A percentile compares a stretch with the other conserved stretches of the same genome.
Conservation (phyloP, 2,888 invertebrate species). For the Temnothorax ravouxi region DNA sequence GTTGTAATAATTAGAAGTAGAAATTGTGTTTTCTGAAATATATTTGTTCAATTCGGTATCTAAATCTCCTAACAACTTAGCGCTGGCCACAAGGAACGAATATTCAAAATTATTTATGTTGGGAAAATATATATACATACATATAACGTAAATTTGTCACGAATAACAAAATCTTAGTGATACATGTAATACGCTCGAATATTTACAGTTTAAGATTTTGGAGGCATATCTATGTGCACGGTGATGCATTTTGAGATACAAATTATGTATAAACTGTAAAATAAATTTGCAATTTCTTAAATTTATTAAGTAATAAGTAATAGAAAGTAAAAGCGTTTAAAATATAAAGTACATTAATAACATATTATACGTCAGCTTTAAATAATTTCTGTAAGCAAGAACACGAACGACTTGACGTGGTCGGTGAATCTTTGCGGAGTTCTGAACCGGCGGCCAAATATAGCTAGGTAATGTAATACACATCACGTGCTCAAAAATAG, state of each 20-base stretch:
- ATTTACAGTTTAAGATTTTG: background rate
- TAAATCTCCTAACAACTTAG: background rate
- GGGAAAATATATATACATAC: background rate
- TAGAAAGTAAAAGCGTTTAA: background rate
- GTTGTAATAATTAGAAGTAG: background rate
- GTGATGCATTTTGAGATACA: background rate
- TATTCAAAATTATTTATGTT: conserved; percentile 2
- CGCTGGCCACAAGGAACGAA: background rate
- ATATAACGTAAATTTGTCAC: conserved; percentile 9
- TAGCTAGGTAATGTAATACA: conserved; percentile 89
- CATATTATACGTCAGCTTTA: background rate
- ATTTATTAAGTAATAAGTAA: conserved; percentile 22
- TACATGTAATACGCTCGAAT: background rate
- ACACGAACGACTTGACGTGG: background rate
- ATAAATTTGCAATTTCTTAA: conserved; percentile 8
- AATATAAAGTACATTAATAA: conserved; percentile 5
- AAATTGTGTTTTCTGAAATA: background rate
- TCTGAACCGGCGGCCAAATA: conserved; percentile 86
- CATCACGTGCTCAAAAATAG: conserved; percentile 88
- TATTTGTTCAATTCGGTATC: background rate
- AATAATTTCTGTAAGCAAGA: conserved; percentile 15
- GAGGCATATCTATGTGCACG: background rate
- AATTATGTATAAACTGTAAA: background rate
- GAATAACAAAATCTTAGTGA: background rate
- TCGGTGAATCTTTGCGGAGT: conserved; percentile 68